A percentile compares a stretch with the other conserved stretches of the same genome.
phyloP scores from a whole-genome alignment of 2,888 invertebrate species.

The Hirtodrosophila histrioides region DNA sequence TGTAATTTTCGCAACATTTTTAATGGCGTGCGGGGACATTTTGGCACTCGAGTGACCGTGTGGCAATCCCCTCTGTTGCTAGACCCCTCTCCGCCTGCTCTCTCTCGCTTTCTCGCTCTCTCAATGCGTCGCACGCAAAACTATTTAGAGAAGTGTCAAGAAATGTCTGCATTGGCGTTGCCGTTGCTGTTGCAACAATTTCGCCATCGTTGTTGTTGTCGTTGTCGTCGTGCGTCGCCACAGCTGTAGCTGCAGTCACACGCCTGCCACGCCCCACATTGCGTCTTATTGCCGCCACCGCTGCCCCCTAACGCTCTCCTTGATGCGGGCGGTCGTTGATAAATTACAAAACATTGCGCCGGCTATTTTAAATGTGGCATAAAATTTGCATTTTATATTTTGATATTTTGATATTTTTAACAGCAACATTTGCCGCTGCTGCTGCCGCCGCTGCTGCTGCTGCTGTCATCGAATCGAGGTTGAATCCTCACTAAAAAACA shows the following conservation, averaged over 20 bases:
- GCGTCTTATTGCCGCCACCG: slow-evolving; percentile 7
- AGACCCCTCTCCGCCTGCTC: not conserved
- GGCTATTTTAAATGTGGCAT: slow-evolving; percentile 77
- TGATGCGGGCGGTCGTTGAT: slow-evolving; percentile 77
- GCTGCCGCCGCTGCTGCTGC: too few relatives aligned
- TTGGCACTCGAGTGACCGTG: slow-evolving; percentile 76
- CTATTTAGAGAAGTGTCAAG: slow-evolving; percentile 80
- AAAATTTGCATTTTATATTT: slow-evolving; percentile 74
- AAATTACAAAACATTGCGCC: slow-evolving; percentile 76
- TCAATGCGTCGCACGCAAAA: slow-evolving; percentile 70
- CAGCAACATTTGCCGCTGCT: slow-evolving; percentile 15
- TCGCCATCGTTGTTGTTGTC: slow-evolving; percentile 30
- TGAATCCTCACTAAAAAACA: slow-evolving; percentile 51
- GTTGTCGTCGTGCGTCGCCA: slow-evolving; percentile 41
- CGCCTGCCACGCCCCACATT: slow-evolving; percentile 62
- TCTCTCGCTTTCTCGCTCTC: slow-evolving; percentile 14
- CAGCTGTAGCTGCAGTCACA: slow-evolving; percentile 64
- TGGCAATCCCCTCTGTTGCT: slow-evolving; percentile 36
- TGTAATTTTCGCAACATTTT: slow-evolving; percentile 77
- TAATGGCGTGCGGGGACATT: slow-evolving; percentile 78
- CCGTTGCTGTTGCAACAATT: slow-evolving; percentile 51
- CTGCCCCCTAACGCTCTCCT: not conserved
- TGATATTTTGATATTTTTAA: slow-evolving; percentile 39
- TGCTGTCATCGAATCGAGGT: slow-evolving; percentile 57
- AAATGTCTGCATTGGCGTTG: slow-evolving; percentile 76